Evolutionary conservation across 2,797 vertebrate genomes (phyloP), one percentile per base, ranked within the genome.

Genomic region (Oreortyx pictus): DNA sequence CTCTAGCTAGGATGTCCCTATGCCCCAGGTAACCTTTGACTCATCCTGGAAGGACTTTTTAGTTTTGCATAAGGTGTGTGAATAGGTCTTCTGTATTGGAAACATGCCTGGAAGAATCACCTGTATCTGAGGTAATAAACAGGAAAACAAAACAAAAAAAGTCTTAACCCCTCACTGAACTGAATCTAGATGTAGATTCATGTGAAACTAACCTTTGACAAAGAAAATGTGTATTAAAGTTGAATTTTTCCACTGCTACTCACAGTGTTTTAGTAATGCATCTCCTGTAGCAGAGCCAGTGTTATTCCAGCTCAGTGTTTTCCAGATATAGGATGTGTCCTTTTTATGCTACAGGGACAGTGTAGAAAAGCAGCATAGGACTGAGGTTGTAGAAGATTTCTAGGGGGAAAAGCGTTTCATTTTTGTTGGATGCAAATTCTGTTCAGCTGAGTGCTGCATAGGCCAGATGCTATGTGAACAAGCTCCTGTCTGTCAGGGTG

Each of bases 401-500:
- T 56, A 46, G 43, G 57, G 64, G 43, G 4, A 49, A 41, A 56
- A 75, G 17, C 13, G 14, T 13, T 68, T 82, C 6, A 20, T 60
- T 89, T 88, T 79, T 93, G 25, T 71, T 88, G 14, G 16, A 39
- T 65, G 65, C 67, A 92, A 82, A 88, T 82, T 66, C 62, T 71
- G 12, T 47, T 79, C 49, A 82, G n/a, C 76, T 44, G 44, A 80
- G 71, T 17, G 8, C 57, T 88, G 82, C 0, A 0, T 76, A 70
- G 80, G 92, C 73, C 93, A 88, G 84, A 74, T 92, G 64, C 79
- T 68, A 60, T 47, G 67, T 35, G 67, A 95, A 88, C 25, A 39
- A 54, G 29, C 37, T 75, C 47, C 82, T 92, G 87, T 89, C 90
- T 93, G 7, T 95, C 90, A 92, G n/a, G 24, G 39, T 77, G 52